Evolutionary conservation across 92 coral and sea anemone species (phyloP).

Genomic region (Epizoanthus ramosus): DNA sequence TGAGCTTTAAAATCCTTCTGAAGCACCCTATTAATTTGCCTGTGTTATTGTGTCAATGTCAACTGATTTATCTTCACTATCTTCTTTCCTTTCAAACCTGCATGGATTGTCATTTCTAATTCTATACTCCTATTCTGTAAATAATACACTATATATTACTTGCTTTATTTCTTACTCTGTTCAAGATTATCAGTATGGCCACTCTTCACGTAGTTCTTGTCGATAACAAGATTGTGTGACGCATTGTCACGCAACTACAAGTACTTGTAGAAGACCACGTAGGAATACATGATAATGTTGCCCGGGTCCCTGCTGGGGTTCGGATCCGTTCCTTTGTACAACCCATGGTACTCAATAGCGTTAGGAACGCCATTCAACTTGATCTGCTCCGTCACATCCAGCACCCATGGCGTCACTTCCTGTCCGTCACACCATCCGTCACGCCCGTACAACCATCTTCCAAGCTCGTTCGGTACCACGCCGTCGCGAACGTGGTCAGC

Average conservation of each 20-base stretch:
- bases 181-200: neutral
- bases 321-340: constrained; percentile 83
- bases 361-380: constrained; percentile 51
- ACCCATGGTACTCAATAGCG: constrained; percentile 74
- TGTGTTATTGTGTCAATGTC: no score
- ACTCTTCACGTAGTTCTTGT: constrained; percentile 5
- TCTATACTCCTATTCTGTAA: no score
- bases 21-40: no score
- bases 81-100: no score
- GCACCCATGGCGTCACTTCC: constrained; percentile 96
- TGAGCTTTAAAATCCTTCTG: no score
- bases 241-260: neutral
- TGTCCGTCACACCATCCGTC: constrained; percentile 98
- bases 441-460: constrained; percentile 89
- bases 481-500: constrained; percentile 67
- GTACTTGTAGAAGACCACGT: constrained; percentile 77
- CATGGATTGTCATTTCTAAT: no score
- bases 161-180: no score
- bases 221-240: constrained; percentile 8
- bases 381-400: constrained; percentile 74
- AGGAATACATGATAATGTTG: constrained; percentile 87
- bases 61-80: no score
- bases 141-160: neutral
- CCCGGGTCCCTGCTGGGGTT: constrained; percentile 92
- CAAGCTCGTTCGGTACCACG: constrained; percentile 70